These are phyloP conservation scores for Melanotaenia trifasciata DNA, from an alignment of 2,797 vertebrate species.

Conservation along the genomic window DNA sequence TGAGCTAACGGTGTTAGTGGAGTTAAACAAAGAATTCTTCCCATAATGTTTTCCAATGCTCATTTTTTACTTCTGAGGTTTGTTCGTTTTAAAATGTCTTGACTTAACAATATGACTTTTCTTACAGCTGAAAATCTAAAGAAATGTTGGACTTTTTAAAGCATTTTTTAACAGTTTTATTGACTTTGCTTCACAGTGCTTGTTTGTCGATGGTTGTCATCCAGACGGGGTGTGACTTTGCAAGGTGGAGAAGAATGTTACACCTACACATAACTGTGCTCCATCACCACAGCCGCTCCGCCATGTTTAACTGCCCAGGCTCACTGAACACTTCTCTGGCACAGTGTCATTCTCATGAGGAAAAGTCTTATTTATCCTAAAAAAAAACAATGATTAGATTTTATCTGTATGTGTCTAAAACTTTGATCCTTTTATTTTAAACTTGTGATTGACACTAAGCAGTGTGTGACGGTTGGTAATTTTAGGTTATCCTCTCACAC, in stretches of 20 bases:
- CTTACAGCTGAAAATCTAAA: neutral
- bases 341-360: slow-evolving; percentile 3
- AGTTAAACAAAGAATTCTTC: neutral
- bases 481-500: slow-evolving; percentile 51
- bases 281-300: slow-evolving; percentile 47
- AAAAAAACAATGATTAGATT: neutral
- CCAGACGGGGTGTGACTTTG: slow-evolving; percentile 53
- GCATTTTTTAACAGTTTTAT: neutral
- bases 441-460: slow-evolving; percentile 3
- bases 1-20: neutral
- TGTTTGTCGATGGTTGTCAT: slow-evolving; percentile 20
- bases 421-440: neutral
- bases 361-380: neutral
- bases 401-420: neutral
- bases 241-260: slow-evolving; percentile 63
- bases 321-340: neutral
- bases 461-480: slow-evolving; percentile 55
- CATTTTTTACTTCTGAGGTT: neutral
- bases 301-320: slow-evolving; percentile 16
- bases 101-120: neutral
- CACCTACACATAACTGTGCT: slow-evolving; percentile 53
- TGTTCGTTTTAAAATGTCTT: neutral
- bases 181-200: neutral
- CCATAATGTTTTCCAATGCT: neutral
- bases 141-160: neutral